A percentile compares a stretch with the other conserved stretches of the same genome.
phyloP scores from a whole-genome alignment of 1,140 invertebrate genomes.

The Diachasmimorpha longicaudata region DNA sequence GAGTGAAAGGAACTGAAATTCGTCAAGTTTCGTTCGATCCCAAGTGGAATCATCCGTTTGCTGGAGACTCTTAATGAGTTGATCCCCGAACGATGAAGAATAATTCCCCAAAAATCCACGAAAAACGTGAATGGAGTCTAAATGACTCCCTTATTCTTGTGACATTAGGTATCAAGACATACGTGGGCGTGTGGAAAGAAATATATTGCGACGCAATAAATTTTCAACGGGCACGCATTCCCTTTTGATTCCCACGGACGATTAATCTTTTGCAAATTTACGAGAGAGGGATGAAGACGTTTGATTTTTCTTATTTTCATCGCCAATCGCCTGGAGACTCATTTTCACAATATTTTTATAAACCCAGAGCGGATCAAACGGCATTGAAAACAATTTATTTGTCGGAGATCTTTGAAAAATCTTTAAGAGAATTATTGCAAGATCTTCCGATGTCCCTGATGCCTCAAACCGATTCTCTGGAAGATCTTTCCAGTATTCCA shows the following conservation, averaged over 20 bases:
- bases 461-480: too few relatives aligned
- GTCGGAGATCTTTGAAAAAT: too few relatives aligned
- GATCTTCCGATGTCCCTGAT: too few relatives aligned
- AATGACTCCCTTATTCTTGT: constrained; percentile 24
- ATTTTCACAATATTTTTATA: not conserved
- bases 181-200: constrained; percentile 30
- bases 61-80: not conserved
- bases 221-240: constrained; percentile 30
- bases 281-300: constrained; percentile 24
- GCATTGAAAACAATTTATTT: too few relatives aligned
- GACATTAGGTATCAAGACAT: constrained; percentile 31
- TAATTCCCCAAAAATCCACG: not conserved
- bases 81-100: too few relatives aligned
- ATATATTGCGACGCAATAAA: constrained; percentile 34
- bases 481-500: too few relatives aligned
- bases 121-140: not conserved
- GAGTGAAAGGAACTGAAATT: constrained; percentile 46
- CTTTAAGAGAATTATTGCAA: too few relatives aligned
- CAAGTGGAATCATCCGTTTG: not conserved
- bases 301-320: constrained; percentile 24
- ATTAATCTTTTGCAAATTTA: constrained; percentile 25
- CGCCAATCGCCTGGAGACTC: not conserved
- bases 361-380: too few relatives aligned
- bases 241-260: constrained; percentile 27
- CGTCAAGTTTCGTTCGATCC: not conserved